phyloP scores from a whole-genome alignment of 2,888 invertebrate genomes.

The Ectemnius cavifrons region DNA sequence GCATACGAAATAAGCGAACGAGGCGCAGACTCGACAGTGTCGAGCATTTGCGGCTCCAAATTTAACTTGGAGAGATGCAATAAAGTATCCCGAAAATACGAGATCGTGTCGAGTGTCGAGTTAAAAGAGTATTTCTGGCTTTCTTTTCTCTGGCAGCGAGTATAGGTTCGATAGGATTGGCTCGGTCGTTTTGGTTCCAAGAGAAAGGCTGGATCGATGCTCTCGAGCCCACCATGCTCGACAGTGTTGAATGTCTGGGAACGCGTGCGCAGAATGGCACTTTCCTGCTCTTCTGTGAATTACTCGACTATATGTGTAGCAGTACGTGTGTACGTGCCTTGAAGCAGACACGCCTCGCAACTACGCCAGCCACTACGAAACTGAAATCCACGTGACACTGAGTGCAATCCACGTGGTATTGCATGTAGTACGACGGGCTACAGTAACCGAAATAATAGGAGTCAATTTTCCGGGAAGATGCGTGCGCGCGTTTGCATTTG shows the following conservation, averaged over 20 bases:
- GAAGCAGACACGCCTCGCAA: constrained; percentile 14
- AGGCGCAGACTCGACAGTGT: too few relatives aligned
- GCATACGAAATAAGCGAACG: too few relatives aligned
- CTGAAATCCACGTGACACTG: background rate
- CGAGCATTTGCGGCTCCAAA: background rate
- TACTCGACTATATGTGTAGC: background rate
- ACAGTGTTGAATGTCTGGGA: constrained; percentile 42
- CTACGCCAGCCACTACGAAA: constrained; percentile 9
- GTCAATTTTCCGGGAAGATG: background rate
- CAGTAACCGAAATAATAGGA: background rate
- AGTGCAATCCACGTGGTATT: too few relatives aligned
- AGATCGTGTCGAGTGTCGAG: constrained; percentile 6
- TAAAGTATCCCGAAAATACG: background rate
- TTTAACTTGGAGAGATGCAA: constrained; percentile 5
- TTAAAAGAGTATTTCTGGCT: constrained; percentile 32
- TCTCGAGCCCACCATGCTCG: constrained; percentile 1
- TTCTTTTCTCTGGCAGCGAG: constrained; percentile 12
- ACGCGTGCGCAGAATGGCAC: constrained; percentile 46
- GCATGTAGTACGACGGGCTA: too few relatives aligned
- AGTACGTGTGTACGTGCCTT: constrained; percentile 19
- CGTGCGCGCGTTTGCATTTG: constrained; percentile 15
- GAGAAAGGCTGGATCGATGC: constrained; percentile 53
- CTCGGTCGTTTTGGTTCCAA: constrained; percentile 17
- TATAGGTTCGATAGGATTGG: constrained; percentile 34
- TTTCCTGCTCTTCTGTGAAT: constrained; percentile 38